Percentiles rank a stretch among this genome's conserved stretches.
Evolutionary conservation across 2,888 invertebrate species (phyloP).

Genomic region (Platycheirus rosarum): DNA sequence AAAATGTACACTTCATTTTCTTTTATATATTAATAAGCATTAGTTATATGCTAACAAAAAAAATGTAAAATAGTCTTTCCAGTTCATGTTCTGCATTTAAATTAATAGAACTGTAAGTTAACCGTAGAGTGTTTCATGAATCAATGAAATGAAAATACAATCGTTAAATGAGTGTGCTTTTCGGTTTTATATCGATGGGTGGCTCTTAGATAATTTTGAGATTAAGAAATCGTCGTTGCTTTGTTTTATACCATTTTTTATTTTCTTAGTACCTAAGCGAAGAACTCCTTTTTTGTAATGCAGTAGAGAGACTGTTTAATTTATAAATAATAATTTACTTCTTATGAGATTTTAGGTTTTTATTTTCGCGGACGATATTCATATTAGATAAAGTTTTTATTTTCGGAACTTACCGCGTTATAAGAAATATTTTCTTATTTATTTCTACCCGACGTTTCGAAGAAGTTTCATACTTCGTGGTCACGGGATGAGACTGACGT

Average conservation of each 20-base stretch:
- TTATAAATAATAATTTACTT: too few relatives aligned
- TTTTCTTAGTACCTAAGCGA: constrained; percentile 33
- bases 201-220: neutral
- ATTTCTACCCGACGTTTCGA: too few relatives aligned
- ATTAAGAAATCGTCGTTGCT: neutral
- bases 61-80: constrained; percentile 19
- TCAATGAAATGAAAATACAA: neutral
- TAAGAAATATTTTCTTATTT: too few relatives aligned
- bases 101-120: constrained; percentile 16
- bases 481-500: too few relatives aligned
- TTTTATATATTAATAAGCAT: constrained; percentile 53
- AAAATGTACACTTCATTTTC: constrained; percentile 66
- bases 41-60: constrained; percentile 32
- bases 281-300: constrained; percentile 13
- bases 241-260: constrained; percentile 16
- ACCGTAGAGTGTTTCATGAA: neutral
- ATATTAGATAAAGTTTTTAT: too few relatives aligned
- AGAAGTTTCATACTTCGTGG: too few relatives aligned
- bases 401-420: too few relatives aligned
- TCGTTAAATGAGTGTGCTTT: constrained; percentile 13
- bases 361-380: too few relatives aligned
- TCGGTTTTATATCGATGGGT: constrained; percentile 1
- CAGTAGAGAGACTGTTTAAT: constrained; percentile 69
- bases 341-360: too few relatives aligned
- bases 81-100: constrained; percentile 58